A percentile compares a stretch with the other conserved stretches of the same genome.
These are phyloP conservation scores for Lutra lutra DNA, from an alignment of 2,797 vertebrate species.

Conservation along the genomic window DNA sequence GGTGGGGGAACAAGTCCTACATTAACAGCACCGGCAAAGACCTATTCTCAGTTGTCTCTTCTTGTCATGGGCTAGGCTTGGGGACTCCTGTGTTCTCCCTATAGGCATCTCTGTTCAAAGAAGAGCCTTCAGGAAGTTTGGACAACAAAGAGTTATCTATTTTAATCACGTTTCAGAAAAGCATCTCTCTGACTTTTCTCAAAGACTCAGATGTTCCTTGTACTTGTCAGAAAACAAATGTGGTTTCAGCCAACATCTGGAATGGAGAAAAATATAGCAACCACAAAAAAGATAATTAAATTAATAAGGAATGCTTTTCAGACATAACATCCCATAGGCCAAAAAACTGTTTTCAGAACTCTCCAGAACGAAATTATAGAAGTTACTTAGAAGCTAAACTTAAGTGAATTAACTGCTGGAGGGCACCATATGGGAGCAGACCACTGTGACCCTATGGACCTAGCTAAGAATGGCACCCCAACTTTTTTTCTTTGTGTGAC, in stretches of 20 bases:
- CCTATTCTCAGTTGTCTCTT: conserved; percentile 7
- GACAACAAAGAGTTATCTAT: conserved; percentile 55
- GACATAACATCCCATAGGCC: conserved; percentile 71
- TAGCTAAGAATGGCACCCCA: background rate
- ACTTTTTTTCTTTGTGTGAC: background rate
- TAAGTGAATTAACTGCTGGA: conserved; percentile 52
- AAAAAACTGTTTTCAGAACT: conserved; percentile 71
- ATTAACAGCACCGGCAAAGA: conserved; percentile 14
- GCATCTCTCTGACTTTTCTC: conserved; percentile 60
- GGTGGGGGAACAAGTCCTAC: background rate
- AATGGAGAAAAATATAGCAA: conserved; percentile 76
- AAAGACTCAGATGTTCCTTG: conserved; percentile 73
- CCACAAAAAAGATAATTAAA: conserved; percentile 71
- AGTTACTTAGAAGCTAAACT: conserved; percentile 62
- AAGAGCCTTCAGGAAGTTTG: conserved; percentile 7
- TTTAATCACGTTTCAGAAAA: conserved; percentile 61
- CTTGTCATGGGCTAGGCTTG: background rate
- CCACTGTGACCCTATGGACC: background rate
- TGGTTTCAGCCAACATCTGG: conserved; percentile 56
- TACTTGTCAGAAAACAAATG: conserved; percentile 69
- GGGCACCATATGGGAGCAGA: background rate
- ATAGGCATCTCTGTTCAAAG: background rate
- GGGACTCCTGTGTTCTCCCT: background rate
- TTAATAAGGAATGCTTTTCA: conserved; percentile 79
- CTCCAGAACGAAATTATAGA: conserved; percentile 66